These are phyloP conservation scores for Azorinus chamasolen DNA, from an alignment of 2,888 invertebrate species.

Conservation along the genomic window DNA sequence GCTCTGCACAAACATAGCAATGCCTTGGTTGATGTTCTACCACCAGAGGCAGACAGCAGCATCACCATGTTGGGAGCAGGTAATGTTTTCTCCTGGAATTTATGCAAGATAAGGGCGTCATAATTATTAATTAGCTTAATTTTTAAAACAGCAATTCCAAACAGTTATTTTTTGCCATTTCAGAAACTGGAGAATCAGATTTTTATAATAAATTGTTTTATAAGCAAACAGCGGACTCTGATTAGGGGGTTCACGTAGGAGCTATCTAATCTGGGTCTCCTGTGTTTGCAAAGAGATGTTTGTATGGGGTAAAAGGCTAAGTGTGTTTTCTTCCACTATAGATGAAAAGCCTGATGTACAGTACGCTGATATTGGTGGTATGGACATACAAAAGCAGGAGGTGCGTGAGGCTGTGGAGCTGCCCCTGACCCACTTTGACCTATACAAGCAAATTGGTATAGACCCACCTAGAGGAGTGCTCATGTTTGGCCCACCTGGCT, in stretches of 20 bases:
- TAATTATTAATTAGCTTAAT: too few relatives aligned
- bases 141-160: too few relatives aligned
- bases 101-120: too few relatives aligned
- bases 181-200: too few relatives aligned
- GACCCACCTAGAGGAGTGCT: conserved; percentile 99
- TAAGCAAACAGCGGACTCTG: too few relatives aligned
- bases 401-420: conserved; percentile 99
- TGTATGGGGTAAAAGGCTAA: too few relatives aligned
- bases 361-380: conserved; percentile 99
- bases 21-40: conserved; percentile 99
- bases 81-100: conserved; percentile 82
- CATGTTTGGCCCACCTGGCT: conserved; percentile 99
- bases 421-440: conserved; percentile 98
- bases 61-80: conserved; percentile 99
- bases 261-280: too few relatives aligned
- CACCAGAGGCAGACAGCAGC: conserved; percentile 99
- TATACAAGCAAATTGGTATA: conserved; percentile 98
- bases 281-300: too few relatives aligned
- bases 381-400: conserved; percentile 99
- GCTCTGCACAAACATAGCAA: conserved; percentile 99
- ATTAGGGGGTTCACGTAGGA: too few relatives aligned
- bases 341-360: conserved; percentile 99
- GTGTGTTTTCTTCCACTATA: conserved; percentile 81
- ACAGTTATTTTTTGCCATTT: too few relatives aligned
- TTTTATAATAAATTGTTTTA: too few relatives aligned